Conservation (phyloP, 2,797 vertebrate species). For the Ciconia nigra region DNA sequence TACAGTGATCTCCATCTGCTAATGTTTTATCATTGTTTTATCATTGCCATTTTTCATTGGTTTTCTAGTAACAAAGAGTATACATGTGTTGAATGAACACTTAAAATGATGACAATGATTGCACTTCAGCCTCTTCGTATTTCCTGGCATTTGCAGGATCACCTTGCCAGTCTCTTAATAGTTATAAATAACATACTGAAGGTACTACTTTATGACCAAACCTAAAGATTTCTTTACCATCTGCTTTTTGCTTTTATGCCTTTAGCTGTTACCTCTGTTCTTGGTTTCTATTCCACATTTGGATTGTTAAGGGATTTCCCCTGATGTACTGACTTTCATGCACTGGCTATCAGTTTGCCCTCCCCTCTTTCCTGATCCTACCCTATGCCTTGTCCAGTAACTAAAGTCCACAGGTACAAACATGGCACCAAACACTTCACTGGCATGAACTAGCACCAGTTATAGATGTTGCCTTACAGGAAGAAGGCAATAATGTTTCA, state of each 20-base stretch:
- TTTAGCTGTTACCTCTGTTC: not conserved
- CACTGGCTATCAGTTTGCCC: not conserved
- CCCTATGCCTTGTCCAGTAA: not conserved
- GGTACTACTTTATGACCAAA: not conserved
- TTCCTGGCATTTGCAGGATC: constrained; percentile 11
- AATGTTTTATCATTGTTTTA: not conserved
- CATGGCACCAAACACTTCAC: not conserved
- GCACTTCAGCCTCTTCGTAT: not conserved
- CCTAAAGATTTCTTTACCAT: not conserved
- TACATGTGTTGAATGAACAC: not conserved
- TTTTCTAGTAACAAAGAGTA: not conserved
- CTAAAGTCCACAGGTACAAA: not conserved
- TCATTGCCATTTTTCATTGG: not conserved
- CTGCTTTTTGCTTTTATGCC: not conserved
- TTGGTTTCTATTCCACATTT: not conserved
- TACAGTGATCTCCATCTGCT: not conserved
- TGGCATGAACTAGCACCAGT: not conserved
- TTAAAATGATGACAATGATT: not conserved
- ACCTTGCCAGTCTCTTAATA: constrained; percentile 1
- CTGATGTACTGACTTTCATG: not conserved
- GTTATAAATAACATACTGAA: not conserved
- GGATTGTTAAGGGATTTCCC: constrained; percentile 19
- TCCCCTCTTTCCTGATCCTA: not conserved
- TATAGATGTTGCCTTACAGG: not conserved
- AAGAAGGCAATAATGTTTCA: not conserved